A percentile compares a stretch with the other conserved stretches of the same genome.
These are phyloP conservation scores for Oxytorus armatus DNA, from an alignment of 2,888 invertebrate species.

Conservation along the genomic window DNA sequence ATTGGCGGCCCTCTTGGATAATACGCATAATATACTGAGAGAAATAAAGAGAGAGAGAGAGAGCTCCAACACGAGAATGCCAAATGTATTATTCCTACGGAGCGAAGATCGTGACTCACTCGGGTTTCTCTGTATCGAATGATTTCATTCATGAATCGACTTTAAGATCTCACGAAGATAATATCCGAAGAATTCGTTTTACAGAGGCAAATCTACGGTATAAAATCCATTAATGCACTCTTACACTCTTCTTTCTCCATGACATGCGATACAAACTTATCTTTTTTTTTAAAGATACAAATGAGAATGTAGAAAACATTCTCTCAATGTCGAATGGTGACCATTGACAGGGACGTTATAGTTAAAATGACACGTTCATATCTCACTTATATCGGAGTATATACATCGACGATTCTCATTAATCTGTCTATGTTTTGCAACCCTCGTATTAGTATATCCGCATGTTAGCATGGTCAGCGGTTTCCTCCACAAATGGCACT, in stretches of 20 bases:
- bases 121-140: constrained; percentile 21
- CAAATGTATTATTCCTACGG: constrained; percentile 50
- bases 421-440: neutral
- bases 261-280: no score
- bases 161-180: constrained; percentile 2
- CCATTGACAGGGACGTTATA: neutral
- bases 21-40: constrained; percentile 47
- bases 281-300: no score
- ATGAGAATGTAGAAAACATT: no score
- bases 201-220: neutral
- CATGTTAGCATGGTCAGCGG: constrained; percentile 58
- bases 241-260: no score
- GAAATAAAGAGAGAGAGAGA: neutral
- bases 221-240: no score
- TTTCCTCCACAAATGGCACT: constrained; percentile 78
- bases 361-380: neutral
- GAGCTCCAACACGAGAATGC: constrained; percentile 47
- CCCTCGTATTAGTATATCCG: constrained; percentile 38
- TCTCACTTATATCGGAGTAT: neutral
- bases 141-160: constrained; percentile 55
- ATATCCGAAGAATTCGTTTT: constrained; percentile 17
- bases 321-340: no score
- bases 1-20: constrained; percentile 78
- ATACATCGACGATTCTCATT: neutral
- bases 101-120: constrained; percentile 56